Percentiles rank a stretch among this genome's conserved stretches.
These are phyloP conservation scores for Alauda arvensis DNA, from an alignment of 2,797 vertebrate genomes.

Conservation along the genomic window DNA sequence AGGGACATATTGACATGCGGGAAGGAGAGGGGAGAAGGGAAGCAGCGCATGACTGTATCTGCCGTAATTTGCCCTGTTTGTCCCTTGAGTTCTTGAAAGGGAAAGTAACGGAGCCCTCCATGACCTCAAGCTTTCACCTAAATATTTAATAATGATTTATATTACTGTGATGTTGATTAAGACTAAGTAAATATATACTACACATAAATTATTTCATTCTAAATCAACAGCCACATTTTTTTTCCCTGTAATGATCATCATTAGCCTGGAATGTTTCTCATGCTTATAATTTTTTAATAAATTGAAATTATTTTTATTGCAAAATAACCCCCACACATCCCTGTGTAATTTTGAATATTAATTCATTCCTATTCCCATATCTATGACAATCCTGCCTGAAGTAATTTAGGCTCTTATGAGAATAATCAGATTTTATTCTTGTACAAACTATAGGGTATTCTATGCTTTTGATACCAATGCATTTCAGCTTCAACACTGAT, in stretches of 20 bases:
- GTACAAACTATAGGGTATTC: not conserved
- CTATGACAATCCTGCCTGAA: conserved; percentile 3
- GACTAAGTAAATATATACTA: conserved; percentile 3
- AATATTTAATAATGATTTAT: conserved; percentile 37
- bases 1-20: not conserved
- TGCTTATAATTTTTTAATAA: conserved; percentile 50
- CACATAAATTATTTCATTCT: conserved; percentile 34
- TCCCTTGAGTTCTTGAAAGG: not conserved
- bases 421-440: conserved; percentile 16
- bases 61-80: not conserved
- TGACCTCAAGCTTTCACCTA: conserved; percentile 23
- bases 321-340: conserved; percentile 14
- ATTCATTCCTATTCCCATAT: conserved; percentile 23
- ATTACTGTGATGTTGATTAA: conserved; percentile 31
- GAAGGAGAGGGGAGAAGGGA: not conserved
- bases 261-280: conserved; percentile 28
- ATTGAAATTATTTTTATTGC: conserved; percentile 43
- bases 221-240: conserved; percentile 6
- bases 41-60: accelerated
- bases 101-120: not conserved
- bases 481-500: not conserved
- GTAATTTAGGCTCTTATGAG: not conserved
- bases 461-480: not conserved
- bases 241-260: conserved; percentile 1
- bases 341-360: conserved; percentile 26